phyloP scores from a whole-genome alignment of 2,888 invertebrate species.

The Ferrisia virgata region DNA sequence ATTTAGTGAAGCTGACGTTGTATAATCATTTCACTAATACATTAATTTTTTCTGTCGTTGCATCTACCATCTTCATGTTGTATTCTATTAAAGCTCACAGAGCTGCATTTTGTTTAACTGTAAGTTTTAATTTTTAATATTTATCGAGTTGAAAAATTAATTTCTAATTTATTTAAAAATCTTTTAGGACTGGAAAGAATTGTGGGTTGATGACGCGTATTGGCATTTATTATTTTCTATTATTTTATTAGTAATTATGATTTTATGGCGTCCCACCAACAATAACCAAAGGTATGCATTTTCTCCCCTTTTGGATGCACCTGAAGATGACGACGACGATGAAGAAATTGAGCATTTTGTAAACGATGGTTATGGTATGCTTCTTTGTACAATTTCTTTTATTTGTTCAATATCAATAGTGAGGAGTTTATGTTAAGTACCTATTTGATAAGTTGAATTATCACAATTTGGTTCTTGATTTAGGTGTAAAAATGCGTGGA shows the following conservation, averaged over 20 bases:
- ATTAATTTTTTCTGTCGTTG: constrained; percentile 82
- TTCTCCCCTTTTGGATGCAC: constrained; percentile 81
- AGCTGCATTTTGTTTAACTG: constrained; percentile 70
- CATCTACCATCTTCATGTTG: constrained; percentile 88
- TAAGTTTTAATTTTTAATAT: constrained; percentile 54
- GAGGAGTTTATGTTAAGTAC: too few relatives aligned
- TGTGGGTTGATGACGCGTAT: constrained; percentile 93
- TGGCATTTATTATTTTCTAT: constrained; percentile 92
- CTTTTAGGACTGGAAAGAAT: constrained; percentile 76
- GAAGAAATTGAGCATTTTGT: constrained; percentile 80
- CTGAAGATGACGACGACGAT: constrained; percentile 73
- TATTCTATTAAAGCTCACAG: constrained; percentile 84
- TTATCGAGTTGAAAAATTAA: not conserved
- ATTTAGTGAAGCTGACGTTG: constrained; percentile 82
- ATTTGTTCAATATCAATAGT: not conserved
- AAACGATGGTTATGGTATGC: constrained; percentile 58
- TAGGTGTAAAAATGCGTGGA: constrained; percentile 66
- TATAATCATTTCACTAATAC: constrained; percentile 94
- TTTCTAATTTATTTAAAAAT: constrained; percentile 2
- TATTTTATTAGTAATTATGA: constrained; percentile 85
- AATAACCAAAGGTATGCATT: constrained; percentile 95
- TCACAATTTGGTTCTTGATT: too few relatives aligned
- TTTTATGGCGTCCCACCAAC: constrained; percentile 91
- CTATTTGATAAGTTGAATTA: too few relatives aligned
- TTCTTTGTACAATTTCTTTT: constrained; percentile 39